Evolutionary conservation across 2,113 vertebrate genomes (phyloP).

Genomic region (Cheirogaleus medius): DNA sequence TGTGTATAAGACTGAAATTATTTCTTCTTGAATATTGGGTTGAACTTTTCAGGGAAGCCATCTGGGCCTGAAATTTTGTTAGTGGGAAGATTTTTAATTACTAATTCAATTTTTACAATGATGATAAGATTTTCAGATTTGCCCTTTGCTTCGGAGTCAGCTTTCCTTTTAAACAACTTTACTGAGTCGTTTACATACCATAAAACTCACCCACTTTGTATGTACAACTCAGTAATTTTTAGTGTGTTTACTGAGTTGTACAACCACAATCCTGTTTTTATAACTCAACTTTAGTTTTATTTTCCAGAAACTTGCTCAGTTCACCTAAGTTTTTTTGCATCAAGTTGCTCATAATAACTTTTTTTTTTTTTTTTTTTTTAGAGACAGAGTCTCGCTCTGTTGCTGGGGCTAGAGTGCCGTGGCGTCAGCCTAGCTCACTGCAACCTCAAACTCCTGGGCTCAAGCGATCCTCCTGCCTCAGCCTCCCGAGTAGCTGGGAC

Average conservation of each 20-base stretch:
- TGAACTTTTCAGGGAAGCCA: not conserved
- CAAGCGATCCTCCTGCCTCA: no score
- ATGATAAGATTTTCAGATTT: not conserved
- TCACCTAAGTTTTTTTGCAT: not conserved
- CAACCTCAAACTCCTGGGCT: no score
- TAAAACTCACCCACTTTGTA: not conserved
- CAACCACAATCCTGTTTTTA: not conserved
- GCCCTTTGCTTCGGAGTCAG: not conserved
- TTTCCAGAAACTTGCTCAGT: not conserved
- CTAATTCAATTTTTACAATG: not conserved
- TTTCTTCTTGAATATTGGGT: not conserved
- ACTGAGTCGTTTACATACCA: not conserved
- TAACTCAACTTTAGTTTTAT: not conserved
- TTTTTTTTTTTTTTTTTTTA: no score
- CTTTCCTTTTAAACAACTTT: not conserved
- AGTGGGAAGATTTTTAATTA: not conserved
- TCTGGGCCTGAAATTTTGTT: not conserved
- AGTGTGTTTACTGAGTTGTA: not conserved
- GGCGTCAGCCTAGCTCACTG: no score
- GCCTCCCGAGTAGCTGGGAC: no score
- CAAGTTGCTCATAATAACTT: not conserved
- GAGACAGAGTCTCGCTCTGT: no score
- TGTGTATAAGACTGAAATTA: not conserved
- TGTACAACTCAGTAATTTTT: not conserved
- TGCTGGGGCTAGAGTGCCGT: no score